Percentiles rank a stretch among this genome's conserved stretches.
These are phyloP conservation scores for Montipora capricornis DNA, from an alignment of 64 coral and sea anemone genomes.

Conservation along the genomic window DNA sequence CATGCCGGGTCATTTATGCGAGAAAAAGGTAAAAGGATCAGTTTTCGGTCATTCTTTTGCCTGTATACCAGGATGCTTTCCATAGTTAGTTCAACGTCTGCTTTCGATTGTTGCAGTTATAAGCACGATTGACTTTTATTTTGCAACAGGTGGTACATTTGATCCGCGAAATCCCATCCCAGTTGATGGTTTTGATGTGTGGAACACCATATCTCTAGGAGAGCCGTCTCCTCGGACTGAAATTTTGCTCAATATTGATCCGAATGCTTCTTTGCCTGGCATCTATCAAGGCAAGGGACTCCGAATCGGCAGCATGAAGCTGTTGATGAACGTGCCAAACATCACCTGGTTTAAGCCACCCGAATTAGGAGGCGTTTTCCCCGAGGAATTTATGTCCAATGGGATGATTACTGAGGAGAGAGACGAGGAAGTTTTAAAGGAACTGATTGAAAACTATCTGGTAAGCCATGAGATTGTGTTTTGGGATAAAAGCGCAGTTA, in stretches of 20 bases:
- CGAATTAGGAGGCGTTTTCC: constrained; percentile 30
- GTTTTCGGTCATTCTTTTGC: no score
- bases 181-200: constrained; percentile 80
- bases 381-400: not conserved
- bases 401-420: not conserved
- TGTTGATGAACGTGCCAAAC: constrained; percentile 75
- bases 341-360: constrained; percentile 80
- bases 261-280: not conserved
- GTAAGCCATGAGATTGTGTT: not conserved
- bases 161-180: constrained; percentile 47
- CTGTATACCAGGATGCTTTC: no score
- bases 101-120: not conserved
- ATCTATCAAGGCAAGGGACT: constrained; percentile 67
- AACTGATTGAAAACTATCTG: not conserved
- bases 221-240: constrained; percentile 80
- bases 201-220: constrained; percentile 67
- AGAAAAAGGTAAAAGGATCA: no score
- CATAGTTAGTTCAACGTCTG: no score
- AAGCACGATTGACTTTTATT: not conserved
- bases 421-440: not conserved
- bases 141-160: constrained; percentile 21
- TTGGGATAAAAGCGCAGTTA: no score
- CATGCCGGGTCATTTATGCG: no score
- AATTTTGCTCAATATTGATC: constrained; percentile 85
- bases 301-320: constrained; percentile 82